A percentile compares a stretch with the other conserved stretches of the same genome.
Evolutionary conservation across 1,140 invertebrate species (phyloP).

Genomic region (Drosophila nannoptera): DNA sequence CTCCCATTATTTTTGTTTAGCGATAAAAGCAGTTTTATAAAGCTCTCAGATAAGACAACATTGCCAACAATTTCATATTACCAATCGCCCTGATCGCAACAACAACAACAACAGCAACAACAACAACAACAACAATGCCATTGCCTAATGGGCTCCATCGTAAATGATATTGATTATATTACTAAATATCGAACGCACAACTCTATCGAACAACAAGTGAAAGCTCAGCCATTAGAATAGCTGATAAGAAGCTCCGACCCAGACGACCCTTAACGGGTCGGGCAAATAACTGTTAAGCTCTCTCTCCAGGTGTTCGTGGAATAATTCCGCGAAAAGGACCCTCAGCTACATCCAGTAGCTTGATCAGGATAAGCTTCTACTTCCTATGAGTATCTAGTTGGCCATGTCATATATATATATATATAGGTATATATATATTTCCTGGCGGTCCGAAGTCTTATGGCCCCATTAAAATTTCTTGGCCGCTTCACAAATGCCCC

Average conservation of each 20-base stretch:
- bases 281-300: neutral
- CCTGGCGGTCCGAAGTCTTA: no score
- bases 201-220: no score
- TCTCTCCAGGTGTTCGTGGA: no score
- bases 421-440: neutral
- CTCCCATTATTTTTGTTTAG: no score
- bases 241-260: neutral
- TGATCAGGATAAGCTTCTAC: no score
- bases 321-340: no score
- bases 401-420: neutral
- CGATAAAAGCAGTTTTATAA: no score
- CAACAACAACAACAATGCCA: neutral
- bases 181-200: neutral
- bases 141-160: conserved; percentile 2
- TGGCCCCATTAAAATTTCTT: no score
- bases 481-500: no score
- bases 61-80: neutral
- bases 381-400: no score
- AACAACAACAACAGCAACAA: neutral
- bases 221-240: neutral
- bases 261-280: no score
- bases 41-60: neutral
- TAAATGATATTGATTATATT: conserved; percentile 11
- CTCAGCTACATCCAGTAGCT: no score
- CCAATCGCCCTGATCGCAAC: neutral